Evolutionary conservation across 2,888 invertebrate species (phyloP).

Genomic region (Lycaena phlaeas): DNA sequence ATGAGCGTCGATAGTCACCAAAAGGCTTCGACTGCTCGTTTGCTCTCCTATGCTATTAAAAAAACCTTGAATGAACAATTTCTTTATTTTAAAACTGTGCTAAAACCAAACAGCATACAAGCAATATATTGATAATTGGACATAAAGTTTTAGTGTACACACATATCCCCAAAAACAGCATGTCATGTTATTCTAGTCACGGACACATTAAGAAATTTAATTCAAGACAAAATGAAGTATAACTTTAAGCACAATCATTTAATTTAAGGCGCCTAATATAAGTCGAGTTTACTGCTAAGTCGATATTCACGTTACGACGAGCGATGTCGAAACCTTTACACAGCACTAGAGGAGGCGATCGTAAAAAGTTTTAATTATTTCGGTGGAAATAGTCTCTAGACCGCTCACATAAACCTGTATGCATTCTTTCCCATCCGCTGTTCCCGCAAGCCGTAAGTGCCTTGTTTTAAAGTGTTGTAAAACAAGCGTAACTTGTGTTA

Average conservation of each 20-base stretch:
- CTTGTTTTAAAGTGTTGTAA: constrained; percentile 70
- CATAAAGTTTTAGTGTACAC: no score
- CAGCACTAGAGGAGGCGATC: constrained; percentile 39
- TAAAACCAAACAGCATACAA: no score
- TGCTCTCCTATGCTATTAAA: no score
- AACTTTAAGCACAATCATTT: constrained; percentile 13
- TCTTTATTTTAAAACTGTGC: no score
- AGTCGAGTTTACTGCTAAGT: constrained; percentile 26
- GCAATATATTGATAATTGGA: no score
- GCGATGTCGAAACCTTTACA: constrained; percentile 43
- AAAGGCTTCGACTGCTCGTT: no score
- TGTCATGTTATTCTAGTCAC: no score
- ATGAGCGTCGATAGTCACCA: no score
- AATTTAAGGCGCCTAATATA: constrained; percentile 27
- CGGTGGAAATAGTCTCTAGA: constrained; percentile 47
- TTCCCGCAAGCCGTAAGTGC: constrained; percentile 51
- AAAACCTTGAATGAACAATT: no score
- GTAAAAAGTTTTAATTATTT: constrained; percentile 71
- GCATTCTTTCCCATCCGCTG: constrained; percentile 45
- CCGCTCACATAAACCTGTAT: constrained; percentile 56
- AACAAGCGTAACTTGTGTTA: constrained; percentile 49
- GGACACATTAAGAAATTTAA: no score
- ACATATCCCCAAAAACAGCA: no score
- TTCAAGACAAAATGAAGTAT: not conserved
- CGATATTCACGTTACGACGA: constrained; percentile 34